phyloP scores from a whole-genome alignment of 2,113 vertebrate genomes.

The Ictidomys tridecemlineatus region DNA sequence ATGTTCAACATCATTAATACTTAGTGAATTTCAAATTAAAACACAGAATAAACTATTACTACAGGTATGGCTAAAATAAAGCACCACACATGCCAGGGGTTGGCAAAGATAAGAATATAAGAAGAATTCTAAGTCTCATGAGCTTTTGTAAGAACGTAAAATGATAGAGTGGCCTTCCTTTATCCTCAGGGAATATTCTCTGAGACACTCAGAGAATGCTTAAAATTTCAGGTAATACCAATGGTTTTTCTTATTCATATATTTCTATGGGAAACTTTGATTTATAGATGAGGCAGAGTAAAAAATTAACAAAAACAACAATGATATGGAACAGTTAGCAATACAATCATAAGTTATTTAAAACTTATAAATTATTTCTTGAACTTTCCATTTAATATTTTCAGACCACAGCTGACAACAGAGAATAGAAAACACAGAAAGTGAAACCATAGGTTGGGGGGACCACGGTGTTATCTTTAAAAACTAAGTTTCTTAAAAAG shows the following conservation, averaged over 20 bases:
- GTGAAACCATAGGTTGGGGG: neutral
- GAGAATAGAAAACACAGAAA: neutral
- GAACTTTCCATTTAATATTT: neutral
- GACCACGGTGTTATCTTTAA: neutral
- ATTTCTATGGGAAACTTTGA: neutral
- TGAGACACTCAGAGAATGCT: neutral
- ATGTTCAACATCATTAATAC: neutral
- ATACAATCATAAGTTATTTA: neutral
- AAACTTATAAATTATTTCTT: neutral
- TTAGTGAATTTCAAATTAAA: constrained; percentile 1
- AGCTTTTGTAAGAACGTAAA: neutral
- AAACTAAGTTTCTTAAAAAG: constrained; percentile 18
- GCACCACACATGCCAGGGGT: neutral
- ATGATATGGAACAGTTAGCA: no score
- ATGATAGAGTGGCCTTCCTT: neutral
- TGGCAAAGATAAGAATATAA: constrained; percentile 5
- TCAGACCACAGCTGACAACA: neutral
- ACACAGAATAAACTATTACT: neutral
- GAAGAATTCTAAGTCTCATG: neutral
- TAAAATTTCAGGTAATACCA: neutral
- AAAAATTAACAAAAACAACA: neutral
- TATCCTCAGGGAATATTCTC: neutral
- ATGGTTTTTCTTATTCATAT: neutral
- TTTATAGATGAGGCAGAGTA: neutral
- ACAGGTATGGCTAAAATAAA: neutral